phyloP scores from a whole-genome alignment of 2,888 invertebrate genomes.

The Hipparchia semele region DNA sequence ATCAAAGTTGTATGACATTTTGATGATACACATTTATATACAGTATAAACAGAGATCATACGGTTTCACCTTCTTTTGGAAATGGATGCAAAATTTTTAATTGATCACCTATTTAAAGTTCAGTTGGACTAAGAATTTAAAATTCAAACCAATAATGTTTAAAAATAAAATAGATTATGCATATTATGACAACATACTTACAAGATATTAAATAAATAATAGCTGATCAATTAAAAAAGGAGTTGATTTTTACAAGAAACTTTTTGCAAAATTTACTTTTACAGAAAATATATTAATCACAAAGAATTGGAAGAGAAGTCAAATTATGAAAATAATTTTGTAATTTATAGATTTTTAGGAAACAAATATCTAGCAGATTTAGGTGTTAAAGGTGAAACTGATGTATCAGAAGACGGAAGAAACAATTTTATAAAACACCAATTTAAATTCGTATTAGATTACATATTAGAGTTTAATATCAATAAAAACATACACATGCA shows the following conservation, averaged over 20 bases:
- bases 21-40: constrained; percentile 48
- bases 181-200: too few species aligned
- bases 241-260: neutral
- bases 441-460: constrained; percentile 32
- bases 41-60: constrained; percentile 46
- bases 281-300: neutral
- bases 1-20: constrained; percentile 49
- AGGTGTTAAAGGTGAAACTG: constrained; percentile 38
- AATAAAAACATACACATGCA: constrained; percentile 67
- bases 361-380: constrained; percentile 1
- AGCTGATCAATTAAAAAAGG: neutral
- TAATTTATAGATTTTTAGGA: neutral
- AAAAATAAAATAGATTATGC: neutral
- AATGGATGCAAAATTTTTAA: constrained; percentile 17
- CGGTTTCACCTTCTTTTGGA: constrained; percentile 54
- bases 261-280: neutral
- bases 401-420: constrained; percentile 30
- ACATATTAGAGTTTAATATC: constrained; percentile 44
- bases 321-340: neutral
- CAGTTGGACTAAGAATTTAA: neutral
- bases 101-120: constrained; percentile 13
- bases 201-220: neutral
- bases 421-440: constrained; percentile 32
- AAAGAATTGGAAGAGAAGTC: neutral
- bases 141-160: neutral